Percentiles rank a stretch among this genome's conserved stretches.
These are phyloP conservation scores for Pogonocherus hispidulus DNA, from an alignment of 2,888 invertebrate species.

Conservation along the genomic window DNA sequence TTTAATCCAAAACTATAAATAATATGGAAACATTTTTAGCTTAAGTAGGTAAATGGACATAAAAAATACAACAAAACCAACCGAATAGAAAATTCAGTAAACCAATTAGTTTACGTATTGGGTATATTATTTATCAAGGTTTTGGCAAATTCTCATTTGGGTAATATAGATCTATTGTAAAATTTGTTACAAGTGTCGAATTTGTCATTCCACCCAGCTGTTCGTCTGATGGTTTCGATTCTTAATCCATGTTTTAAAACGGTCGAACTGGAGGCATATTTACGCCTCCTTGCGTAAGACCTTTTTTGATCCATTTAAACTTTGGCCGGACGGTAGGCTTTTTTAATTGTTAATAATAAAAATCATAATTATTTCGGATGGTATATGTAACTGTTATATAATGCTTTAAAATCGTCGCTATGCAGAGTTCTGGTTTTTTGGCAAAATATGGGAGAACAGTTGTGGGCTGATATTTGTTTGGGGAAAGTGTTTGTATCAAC, in stretches of 20 bases:
- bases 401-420: no score
- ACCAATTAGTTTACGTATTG: no score
- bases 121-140: no score
- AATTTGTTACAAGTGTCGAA: neutral
- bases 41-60: no score
- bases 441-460: slow-evolving; percentile 38
- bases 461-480: slow-evolving; percentile 33
- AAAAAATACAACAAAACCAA: no score
- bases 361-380: neutral
- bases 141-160: no score
- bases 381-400: slow-evolving; percentile 12
- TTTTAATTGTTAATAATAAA: neutral
- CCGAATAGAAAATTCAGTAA: no score
- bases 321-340: neutral
- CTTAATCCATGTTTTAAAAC: neutral
- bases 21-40: no score
- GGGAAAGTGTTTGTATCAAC: slow-evolving; percentile 28
- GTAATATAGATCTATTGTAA: slow-evolving; percentile 4
- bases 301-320: slow-evolving; percentile 13
- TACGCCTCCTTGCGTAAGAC: neutral
- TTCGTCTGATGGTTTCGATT: no score
- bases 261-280: slow-evolving; percentile 5
- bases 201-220: neutral
- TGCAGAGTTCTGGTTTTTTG: no score
- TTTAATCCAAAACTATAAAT: no score